Base-by-base conservation (phyloP, 2,113 vertebrate species). In the Rana temporaria region DNA sequence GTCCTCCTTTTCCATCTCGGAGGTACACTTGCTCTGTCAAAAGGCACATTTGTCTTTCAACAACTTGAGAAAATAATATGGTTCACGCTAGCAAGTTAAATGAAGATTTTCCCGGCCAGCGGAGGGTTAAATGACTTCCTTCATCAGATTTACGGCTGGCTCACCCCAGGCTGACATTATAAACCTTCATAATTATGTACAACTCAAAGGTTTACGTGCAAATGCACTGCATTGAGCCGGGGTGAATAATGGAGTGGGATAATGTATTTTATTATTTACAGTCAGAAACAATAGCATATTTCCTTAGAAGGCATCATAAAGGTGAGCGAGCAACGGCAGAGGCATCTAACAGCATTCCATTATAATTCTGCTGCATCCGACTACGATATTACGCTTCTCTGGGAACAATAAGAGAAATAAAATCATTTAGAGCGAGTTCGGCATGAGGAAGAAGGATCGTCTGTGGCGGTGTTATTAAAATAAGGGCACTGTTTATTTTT, bases 161-260 rank as follows among this genome's bases (percentile, higher is more conserved):
- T 70, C 20, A 52, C 68, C 42, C 22, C 52, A 19, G 69, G 69
- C 69, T 71, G 71, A 74, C 55, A 59, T 57, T 74, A 57, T 74
- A 34, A 59, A 74, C 55, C 71, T 74, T 34, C 14, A 26, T 74
- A 74, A 74, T 74, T 74, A 74, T 75, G 72, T 57, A 30, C 56
- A 34, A 62, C 42, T 42, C 57, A 62, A 75, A 75, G 57, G 56
- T 75, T 75, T 75, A 75, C 38, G 32, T 60, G 56, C 56, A 9
- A 16, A 38, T 2, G 11, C 55, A 20, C 57, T 15, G 56, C 71
- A 38, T 53, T 74, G 71, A 18, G 71, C 24, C 19, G 5, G 55
- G 55, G 71, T 34, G 71, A 74, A 34, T 60, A 18, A 74, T 74
- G 70, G 26, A 34, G 55, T 30, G 17, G 53, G 30, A 59, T 59